phyloP scores from a whole-genome alignment of 1,140 invertebrate genomes.

The Tetraneura akinire region DNA sequence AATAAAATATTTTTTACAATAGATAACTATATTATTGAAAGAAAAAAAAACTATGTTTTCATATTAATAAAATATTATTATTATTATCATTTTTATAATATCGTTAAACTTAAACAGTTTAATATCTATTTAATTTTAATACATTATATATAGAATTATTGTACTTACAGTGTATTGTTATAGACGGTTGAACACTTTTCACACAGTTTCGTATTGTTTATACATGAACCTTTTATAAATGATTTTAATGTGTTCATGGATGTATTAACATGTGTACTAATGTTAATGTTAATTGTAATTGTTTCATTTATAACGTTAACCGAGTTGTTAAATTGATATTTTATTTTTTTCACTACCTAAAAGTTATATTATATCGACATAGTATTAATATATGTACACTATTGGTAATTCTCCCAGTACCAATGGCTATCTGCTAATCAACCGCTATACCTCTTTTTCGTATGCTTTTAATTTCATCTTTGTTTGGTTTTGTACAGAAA shows the following conservation, averaged over 20 bases:
- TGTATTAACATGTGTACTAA: background rate
- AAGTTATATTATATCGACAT: background rate
- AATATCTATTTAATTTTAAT: too few species aligned
- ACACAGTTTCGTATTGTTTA: slow-evolving; percentile 14
- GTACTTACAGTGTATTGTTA: slow-evolving; percentile 29
- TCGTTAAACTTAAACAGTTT: too few species aligned
- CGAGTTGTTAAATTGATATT: background rate
- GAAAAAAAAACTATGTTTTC: too few species aligned
- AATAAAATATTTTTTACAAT: background rate
- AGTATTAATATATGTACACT: background rate
- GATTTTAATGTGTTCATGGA: background rate
- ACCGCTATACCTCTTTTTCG: slow-evolving; percentile 40
- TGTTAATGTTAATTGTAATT: background rate
- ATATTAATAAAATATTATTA: too few species aligned
- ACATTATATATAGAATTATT: too few species aligned
- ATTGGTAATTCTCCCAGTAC: background rate
- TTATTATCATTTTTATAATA: too few species aligned
- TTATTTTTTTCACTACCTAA: background rate
- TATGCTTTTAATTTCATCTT: slow-evolving; percentile 16
- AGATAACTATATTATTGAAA: too few species aligned
- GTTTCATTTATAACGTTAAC: background rate
- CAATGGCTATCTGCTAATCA: slow-evolving; percentile 1
- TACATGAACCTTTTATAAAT: background rate
- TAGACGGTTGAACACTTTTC: background rate
- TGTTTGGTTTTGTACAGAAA: background rate